Base-by-base conservation (phyloP, 2,888 invertebrate species). In the Andrena bucephala region DNA sequence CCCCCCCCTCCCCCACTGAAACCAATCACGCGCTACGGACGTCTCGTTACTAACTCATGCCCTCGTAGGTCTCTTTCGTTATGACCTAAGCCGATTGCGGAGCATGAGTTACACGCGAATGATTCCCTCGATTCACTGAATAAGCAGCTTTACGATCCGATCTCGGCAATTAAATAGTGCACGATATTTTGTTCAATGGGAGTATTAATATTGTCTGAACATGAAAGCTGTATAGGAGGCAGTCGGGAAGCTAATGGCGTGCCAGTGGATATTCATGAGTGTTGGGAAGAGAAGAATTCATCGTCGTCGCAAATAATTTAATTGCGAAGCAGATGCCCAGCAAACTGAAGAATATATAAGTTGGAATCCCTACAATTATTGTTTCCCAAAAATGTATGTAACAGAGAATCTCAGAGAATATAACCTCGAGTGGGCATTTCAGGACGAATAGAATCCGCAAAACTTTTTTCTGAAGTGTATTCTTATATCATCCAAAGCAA, bases 71-170 rank as follows among this genome's bases (percentile, higher is more conserved):
- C 36, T 83, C 78, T 84, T 83, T 78, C 65, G 65, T 72, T 66
- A 31, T 68, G 16, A 31, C 10, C 54, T 59, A 83, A 77, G 77
- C 67, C 62, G 66, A 83, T 77, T 82, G 73, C 48, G 60, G 73
- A 7, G 31, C 54, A 33, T 71, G 57, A 29, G 60, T 60, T 48
- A 63, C 57, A 54, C 77, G 66, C 68, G 57, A 72, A 77, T 76
- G 33, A 62, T 67, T 60, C 73, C 42, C 52, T 42, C 27, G 33
- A 20, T 66, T 67, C 70, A 24, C 33, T 57, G 33, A 57, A 27
- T 73, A 77, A 83, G 83, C 72, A 66, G 77, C 77, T 83, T 73
- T 69, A 48, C 29, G 6, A 36, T 20, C 33, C 69, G 77, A 73
- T 77, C 69, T 50, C 54, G 36, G 42, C 65, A 83, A 77, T 83